Base-by-base conservation (phyloP, 1,140 invertebrate species). In the Thaumetopoea pityocampa region DNA sequence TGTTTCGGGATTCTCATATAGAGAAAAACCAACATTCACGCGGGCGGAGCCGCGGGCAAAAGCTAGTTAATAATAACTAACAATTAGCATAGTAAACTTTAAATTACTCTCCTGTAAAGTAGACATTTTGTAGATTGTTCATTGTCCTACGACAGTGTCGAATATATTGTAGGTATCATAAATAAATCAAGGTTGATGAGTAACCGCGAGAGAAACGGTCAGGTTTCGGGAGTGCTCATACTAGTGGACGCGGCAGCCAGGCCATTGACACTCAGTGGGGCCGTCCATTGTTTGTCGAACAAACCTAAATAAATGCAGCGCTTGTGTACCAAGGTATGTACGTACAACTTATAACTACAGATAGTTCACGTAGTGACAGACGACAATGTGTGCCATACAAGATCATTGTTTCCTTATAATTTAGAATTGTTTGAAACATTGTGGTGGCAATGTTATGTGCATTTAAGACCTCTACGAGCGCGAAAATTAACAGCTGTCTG, bases 181-280 rank as follows among this genome's bases (percentile, higher is more conserved):
- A 54, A 57, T 49, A 41, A 45, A 44, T 38, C 41, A 47, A 40
- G 30, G 14, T 29, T 36, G 35, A 50, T 62, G 54, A 57, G 43
- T 63, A 58, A 67, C 33, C 46, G 42, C 51, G 47, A 42, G 54
- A 51, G 53, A 50, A 59, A 53, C 34, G 29, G 28, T 51, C 42
- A 35, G 55, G 20, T 59, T 67, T 65, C 56, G 57, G 52, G 51
- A 40, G 51, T 22, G 56, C 42, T 46, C 40, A 52, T 30, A 26
- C 32, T 24, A 44, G 33, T 35, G 35, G 27, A 22, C 11, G 43
- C 34, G 35, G 11, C 32, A 15, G 18, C 16, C 33, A 40, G 40
- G 38, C 26, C 46, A 36, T 49, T 42, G 46, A 41, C 37, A 41
- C 37, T 16, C 9, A 4, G n/a, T 3, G 11, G 11, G 34, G 40